Base-by-base conservation (phyloP, 2,113 vertebrate species). In the Sardina pilchardus region DNA sequence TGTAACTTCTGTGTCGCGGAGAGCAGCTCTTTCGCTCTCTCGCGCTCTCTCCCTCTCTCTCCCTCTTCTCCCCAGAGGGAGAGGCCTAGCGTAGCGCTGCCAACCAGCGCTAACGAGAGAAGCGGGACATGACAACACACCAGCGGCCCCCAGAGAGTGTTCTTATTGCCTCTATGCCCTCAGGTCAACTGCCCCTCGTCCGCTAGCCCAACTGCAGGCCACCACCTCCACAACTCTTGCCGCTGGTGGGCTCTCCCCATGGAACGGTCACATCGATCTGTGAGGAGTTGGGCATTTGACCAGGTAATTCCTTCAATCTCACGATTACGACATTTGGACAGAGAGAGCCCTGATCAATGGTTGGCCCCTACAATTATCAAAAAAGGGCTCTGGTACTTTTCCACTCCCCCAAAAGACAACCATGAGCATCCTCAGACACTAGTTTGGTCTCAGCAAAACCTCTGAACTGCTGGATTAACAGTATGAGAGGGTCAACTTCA, bases 31-130 rank as follows among this genome's bases (percentile, higher is more conserved):
- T n/a, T 71, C 63, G 4, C n/a, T 71, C 63, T 71, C 63, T 71
- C 63, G n/a, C n/a, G 59, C 48, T 50, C 48, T 34, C n/a, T 71
- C 63, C 0, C n/a, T 71, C 63, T 71, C 63, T 71, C 63, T n/a
- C n/a, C n/a, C n/a, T 26, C 6, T 8, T 4, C 59, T 34, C 26
- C 63, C 63, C 2, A 71, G 63, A 30, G n/a, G 26, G n/a, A 12
- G 4, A 34, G 63, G 12, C 26, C 63, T 59, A 80, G 82, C 16
- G 67, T 88, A 81, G 84, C 81, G 42, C 85, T 83, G 83, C 86
- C 80, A 75, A 75, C 82, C 83, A 67, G 82, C 50, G 84, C 83
- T 88, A 87, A 88, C 85, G 71, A 47, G 82, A 75, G 81, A 87
- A 83, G 75, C 26, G 39, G 75, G 81, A 84, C 48, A 56, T 85